Conservation (phyloP, 1,140 invertebrate species). For the Lepidotrigona ventralis region DNA sequence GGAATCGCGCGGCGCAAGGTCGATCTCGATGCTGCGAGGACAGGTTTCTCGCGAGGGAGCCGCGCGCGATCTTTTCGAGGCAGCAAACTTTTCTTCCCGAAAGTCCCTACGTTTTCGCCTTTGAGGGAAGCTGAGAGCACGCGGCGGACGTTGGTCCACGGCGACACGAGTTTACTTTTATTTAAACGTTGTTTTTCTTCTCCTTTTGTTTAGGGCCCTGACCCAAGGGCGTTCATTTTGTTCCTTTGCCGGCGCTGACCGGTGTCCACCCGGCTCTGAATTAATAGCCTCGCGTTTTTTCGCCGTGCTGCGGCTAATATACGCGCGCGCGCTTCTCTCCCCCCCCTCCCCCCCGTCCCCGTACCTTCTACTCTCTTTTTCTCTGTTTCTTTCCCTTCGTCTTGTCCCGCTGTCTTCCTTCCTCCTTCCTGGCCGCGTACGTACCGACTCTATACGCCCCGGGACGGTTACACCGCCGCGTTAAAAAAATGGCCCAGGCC, state of each 20-base stretch:
- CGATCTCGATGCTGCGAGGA: conserved; percentile 40
- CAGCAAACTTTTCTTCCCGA: conserved; percentile 44
- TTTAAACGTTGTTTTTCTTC: conserved; percentile 74
- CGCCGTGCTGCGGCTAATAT: conserved; percentile 60
- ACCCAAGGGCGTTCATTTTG: conserved; percentile 76
- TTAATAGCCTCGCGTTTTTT: conserved; percentile 77
- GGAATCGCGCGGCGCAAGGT: conserved; percentile 52
- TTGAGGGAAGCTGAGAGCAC: conserved; percentile 48
- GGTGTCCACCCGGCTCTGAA: conserved; percentile 74
- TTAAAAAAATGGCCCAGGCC: conserved; percentile 54
- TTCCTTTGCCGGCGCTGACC: conserved; percentile 74
- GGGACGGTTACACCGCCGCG: conserved; percentile 41
- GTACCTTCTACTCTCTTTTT: neutral
- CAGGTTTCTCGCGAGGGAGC: conserved; percentile 51
- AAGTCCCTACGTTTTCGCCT: conserved; percentile 16
- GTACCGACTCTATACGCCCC: conserved; percentile 31
- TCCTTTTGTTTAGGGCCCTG: conserved; percentile 79
- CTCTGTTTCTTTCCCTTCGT: neutral
- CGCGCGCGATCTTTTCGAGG: neutral
- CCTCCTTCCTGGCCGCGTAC: conserved; percentile 36
- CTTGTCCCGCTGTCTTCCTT: conserved; percentile 31
- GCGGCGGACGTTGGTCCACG: conserved; percentile 22
- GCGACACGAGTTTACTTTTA: conserved; percentile 80
- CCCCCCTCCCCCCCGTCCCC: neutral
- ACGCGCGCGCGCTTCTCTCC: conserved; percentile 27